phyloP scores from a whole-genome alignment of 2,888 invertebrate species.

The Oligia latruncula region DNA sequence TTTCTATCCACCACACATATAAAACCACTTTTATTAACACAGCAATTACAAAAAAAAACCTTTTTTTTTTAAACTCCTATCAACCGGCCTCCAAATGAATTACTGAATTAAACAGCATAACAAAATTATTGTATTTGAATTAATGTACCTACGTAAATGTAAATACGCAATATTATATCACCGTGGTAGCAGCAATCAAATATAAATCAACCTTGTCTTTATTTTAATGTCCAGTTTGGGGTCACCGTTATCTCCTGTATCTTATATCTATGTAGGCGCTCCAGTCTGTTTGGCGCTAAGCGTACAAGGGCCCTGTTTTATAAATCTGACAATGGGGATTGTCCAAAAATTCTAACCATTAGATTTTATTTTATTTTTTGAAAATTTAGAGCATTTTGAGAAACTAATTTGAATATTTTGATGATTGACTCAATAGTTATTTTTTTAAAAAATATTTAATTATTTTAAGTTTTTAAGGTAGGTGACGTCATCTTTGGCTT shows the following conservation, averaged over 20 bases:
- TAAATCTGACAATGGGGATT: too few species aligned
- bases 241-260: slow-evolving; percentile 63
- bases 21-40: slow-evolving; percentile 6
- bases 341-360: too few species aligned
- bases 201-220: slow-evolving; percentile 63
- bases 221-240: slow-evolving; percentile 60
- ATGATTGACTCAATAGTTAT: too few species aligned
- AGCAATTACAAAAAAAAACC: slow-evolving; percentile 6
- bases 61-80: slow-evolving; percentile 18
- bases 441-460: too few species aligned
- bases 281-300: slow-evolving; percentile 30
- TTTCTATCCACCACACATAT: too few species aligned
- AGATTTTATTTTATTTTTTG: too few species aligned
- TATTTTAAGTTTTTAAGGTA: too few species aligned
- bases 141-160: slow-evolving; percentile 36
- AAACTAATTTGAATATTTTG: too few species aligned
- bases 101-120: slow-evolving; percentile 30
- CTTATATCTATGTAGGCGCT: slow-evolving; percentile 40
- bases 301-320: slow-evolving; percentile 20
- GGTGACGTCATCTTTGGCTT: too few species aligned
- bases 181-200: slow-evolving; percentile 56
- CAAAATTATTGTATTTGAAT: slow-evolving; percentile 53
- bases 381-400: too few species aligned
- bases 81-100: slow-evolving; percentile 30
- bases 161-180: slow-evolving; percentile 37